A percentile compares a stretch with the other conserved stretches of the same genome.
These are phyloP conservation scores for Andrena camellia DNA, from an alignment of 2,888 invertebrate species.

Conservation along the genomic window DNA sequence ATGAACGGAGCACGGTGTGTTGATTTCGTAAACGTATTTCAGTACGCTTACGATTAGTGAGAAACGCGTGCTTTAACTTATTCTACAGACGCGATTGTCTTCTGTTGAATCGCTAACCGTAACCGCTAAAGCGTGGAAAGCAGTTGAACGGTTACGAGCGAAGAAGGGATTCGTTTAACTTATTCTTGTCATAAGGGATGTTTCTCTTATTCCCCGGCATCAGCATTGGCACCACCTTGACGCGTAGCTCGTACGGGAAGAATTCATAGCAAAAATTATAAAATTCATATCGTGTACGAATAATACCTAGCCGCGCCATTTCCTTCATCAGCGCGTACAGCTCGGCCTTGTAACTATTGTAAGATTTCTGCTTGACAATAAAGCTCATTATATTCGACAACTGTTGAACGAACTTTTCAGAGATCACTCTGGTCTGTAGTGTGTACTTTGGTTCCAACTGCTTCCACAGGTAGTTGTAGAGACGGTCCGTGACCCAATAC, in stretches of 20 bases:
- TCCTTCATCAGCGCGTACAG: constrained; percentile 73
- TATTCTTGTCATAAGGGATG: constrained; percentile 76
- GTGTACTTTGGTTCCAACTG: constrained; percentile 75
- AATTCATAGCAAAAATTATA: constrained; percentile 78
- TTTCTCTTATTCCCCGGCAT: constrained; percentile 77
- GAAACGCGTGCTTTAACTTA: too few species aligned
- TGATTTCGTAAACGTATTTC: too few species aligned
- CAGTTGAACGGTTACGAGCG: neutral
- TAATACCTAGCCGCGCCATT: constrained; percentile 78
- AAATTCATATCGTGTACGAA: constrained; percentile 78
- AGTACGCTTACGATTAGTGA: too few species aligned
- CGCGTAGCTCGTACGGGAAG: constrained; percentile 78
- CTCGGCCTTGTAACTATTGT: constrained; percentile 70
- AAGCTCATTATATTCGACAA: constrained; percentile 63
- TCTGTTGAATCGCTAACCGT: too few species aligned
- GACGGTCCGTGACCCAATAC: constrained; percentile 77
- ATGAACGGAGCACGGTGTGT: too few species aligned
- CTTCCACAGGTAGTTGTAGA: constrained; percentile 78
- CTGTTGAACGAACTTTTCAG: constrained; percentile 75
- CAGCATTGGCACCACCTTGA: constrained; percentile 79
- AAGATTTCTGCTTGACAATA: constrained; percentile 72
- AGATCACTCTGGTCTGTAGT: constrained; percentile 68
- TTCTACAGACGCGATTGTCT: too few species aligned
- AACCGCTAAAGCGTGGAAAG: too few species aligned
- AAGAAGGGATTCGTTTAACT: constrained; percentile 69